Evolutionary conservation across 2,888 invertebrate species (phyloP).

Genomic region (Drosophila prolongata): DNA sequence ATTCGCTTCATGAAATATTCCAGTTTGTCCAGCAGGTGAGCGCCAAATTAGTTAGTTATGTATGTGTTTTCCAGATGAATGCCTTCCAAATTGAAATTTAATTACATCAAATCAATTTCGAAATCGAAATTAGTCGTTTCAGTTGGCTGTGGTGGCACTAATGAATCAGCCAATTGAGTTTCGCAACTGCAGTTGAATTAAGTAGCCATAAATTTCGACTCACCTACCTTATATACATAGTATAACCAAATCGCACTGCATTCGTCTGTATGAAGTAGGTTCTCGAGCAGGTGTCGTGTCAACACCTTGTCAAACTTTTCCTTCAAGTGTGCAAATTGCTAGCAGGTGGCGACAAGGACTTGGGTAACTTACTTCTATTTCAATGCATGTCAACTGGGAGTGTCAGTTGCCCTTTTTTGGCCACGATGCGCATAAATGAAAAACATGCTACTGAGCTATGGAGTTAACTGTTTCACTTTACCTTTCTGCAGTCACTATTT

Average conservation of each 20-base stretch:
- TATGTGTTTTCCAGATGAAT: conserved; percentile 43
- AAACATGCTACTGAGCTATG: conserved; percentile 63
- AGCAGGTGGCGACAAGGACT: conserved; percentile 42
- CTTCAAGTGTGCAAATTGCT: conserved; percentile 57
- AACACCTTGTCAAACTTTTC: conserved; percentile 62
- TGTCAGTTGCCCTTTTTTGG: conserved; percentile 52
- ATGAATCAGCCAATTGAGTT: conserved; percentile 41
- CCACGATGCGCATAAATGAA: conserved; percentile 64
- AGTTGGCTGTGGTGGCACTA: conserved; percentile 11
- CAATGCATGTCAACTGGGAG: conserved; percentile 64
- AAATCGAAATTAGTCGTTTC: conserved; percentile 29
- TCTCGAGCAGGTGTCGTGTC: conserved; percentile 49
- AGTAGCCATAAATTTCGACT: conserved; percentile 13
- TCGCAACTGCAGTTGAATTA: conserved; percentile 11
- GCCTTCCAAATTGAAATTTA: conserved; percentile 44
- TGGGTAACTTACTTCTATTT: conserved; percentile 45
- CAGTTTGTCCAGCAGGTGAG: conserved; percentile 2
- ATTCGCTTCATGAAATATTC: conserved; percentile 39
- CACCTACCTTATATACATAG: background rate
- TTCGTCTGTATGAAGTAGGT: conserved; percentile 2
- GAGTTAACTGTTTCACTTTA: conserved; percentile 46
- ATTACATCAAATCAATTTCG: conserved; percentile 47
- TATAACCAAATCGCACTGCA: conserved; percentile 1
- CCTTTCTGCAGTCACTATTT: conserved; percentile 25
- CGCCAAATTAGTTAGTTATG: conserved; percentile 39